Evolutionary conservation across 2,113 vertebrate species (phyloP).

Genomic region (Labrus mixtus): DNA sequence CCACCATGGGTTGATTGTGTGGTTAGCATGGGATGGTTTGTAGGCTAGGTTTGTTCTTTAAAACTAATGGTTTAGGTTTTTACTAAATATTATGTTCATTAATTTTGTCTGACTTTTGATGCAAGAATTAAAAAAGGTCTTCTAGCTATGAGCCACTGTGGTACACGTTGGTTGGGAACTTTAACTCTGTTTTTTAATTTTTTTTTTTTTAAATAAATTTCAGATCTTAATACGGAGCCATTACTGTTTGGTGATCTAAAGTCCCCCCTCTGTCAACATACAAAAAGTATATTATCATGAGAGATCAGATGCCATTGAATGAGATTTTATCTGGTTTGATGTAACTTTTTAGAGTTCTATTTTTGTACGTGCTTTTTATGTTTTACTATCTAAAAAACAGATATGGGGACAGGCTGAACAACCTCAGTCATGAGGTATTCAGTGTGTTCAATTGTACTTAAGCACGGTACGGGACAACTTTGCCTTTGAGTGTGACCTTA

Average conservation of each 20-base stretch:
- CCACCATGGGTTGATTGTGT: neutral
- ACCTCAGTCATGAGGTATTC: too few species aligned
- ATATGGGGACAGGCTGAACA: neutral
- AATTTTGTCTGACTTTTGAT: neutral
- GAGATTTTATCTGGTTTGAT: constrained; percentile 14
- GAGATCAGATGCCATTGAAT: neutral
- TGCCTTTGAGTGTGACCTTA: too few species aligned
- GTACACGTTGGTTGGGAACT: neutral
- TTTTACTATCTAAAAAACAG: neutral
- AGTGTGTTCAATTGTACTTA: too few species aligned
- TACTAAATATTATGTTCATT: neutral
- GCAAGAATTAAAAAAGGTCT: neutral
- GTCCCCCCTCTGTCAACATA: neutral
- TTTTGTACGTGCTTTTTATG: neutral
- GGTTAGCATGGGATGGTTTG: neutral
- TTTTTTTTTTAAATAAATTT: too few species aligned
- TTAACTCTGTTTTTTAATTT: neutral
- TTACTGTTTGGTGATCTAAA: neutral
- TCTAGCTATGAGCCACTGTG: neutral
- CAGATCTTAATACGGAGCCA: neutral
- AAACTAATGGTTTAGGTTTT: neutral
- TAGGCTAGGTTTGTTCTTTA: neutral
- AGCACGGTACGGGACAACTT: too few species aligned
- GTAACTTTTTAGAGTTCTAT: neutral
- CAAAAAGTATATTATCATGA: neutral